Percentiles rank a stretch among this genome's conserved stretches.
Conservation (phyloP, 2,888 invertebrate species). For the Lissocephala sabroskyi region DNA sequence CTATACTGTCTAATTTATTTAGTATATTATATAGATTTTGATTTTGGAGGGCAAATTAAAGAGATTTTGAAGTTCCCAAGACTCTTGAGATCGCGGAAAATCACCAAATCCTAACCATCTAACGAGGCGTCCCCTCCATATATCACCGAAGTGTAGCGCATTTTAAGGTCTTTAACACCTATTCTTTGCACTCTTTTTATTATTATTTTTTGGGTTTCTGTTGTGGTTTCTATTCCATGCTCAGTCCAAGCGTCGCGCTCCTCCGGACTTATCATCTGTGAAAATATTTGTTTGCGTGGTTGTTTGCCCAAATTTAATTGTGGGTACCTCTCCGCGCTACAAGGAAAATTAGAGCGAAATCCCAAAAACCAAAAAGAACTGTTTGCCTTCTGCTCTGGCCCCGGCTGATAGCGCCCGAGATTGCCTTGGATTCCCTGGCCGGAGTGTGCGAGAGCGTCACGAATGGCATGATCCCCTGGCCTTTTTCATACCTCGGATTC, state of each 20-base stretch:
- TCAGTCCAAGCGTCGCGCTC: slow-evolving; percentile 1
- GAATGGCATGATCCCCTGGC: slow-evolving; percentile 55
- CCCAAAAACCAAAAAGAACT: slow-evolving; percentile 37
- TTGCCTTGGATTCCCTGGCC: slow-evolving; percentile 5
- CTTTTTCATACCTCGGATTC: slow-evolving; percentile 48
- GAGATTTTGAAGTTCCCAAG: no score
- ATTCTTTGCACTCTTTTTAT: slow-evolving; percentile 6
- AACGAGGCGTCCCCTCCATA: no score
- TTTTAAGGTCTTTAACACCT: slow-evolving; percentile 56
- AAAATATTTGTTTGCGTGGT: slow-evolving; percentile 61
- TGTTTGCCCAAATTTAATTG: slow-evolving; percentile 60
- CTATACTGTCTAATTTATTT: no score
- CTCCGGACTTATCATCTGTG: slow-evolving; percentile 61
- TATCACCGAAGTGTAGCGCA: slow-evolving; percentile 42
- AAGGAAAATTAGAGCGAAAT: slow-evolving; percentile 65
- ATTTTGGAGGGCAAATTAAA: no score
- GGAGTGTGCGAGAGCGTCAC: slow-evolving; percentile 36
- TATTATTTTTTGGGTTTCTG: no score
- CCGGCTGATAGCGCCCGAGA: slow-evolving; percentile 4
- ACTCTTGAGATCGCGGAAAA: no score
- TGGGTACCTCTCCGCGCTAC: slow-evolving; percentile 31
- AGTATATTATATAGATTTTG: no score
- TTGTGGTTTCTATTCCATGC: neutral
- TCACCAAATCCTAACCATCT: no score
- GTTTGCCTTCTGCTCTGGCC: slow-evolving; percentile 36